phyloP scores from a whole-genome alignment of 30 jellyfish, hydroid and myxozoan species.

The Cassiopea xamachana region DNA sequence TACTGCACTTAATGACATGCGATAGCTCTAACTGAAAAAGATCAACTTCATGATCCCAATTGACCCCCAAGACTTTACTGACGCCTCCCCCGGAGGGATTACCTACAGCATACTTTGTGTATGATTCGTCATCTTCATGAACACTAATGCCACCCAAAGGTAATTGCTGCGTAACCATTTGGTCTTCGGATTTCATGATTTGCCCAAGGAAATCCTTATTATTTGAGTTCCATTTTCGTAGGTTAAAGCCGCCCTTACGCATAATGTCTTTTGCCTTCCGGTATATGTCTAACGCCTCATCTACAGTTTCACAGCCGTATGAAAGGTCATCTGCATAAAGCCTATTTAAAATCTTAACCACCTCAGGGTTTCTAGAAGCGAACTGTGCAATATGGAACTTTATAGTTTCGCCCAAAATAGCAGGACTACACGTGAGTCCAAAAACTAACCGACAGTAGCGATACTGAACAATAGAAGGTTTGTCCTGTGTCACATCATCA shows the following conservation, averaged over 20 bases:
- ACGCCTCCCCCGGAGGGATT: background rate
- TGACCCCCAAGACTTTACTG: constrained; percentile 43
- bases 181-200: background rate
- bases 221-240: constrained; percentile 9
- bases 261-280: constrained; percentile 30
- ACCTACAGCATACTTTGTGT: constrained; percentile 4
- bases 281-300: constrained; percentile 37
- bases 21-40: constrained; percentile 32
- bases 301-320: constrained; percentile 13
- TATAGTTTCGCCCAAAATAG: constrained; percentile 44
- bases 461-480: constrained; percentile 15
- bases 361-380: background rate
- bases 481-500: constrained; percentile 24
- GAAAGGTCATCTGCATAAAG: constrained; percentile 39
- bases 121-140: background rate
- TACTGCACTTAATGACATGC: constrained; percentile 23
- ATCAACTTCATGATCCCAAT: constrained; percentile 64
- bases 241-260: constrained; percentile 63
- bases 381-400: background rate
- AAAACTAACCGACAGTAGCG: constrained; percentile 17
- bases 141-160: background rate
- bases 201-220: constrained; percentile 50
- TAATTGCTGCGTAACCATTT: background rate
- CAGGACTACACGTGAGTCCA: constrained; percentile 45
- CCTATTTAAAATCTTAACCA: background rate